A percentile compares a stretch with the other conserved stretches of the same genome.
Evolutionary conservation across 2,113 vertebrate species (phyloP).

Genomic region (Callipepla squamata): DNA sequence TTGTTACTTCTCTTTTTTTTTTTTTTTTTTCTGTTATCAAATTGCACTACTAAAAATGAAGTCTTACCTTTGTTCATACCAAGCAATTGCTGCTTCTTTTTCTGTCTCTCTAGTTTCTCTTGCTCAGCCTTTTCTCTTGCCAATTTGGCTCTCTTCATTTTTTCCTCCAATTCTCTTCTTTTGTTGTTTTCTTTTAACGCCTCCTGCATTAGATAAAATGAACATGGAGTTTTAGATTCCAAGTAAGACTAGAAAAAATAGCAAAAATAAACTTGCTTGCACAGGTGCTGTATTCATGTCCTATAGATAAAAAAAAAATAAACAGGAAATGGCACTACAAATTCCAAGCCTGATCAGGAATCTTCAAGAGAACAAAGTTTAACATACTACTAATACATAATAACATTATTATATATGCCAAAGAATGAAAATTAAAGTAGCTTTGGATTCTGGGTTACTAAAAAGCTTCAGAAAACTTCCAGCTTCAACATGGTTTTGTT

Average conservation of each 20-base stretch:
- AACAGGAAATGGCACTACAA: not conserved
- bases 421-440: not conserved
- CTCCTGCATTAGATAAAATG: conserved; percentile 79
- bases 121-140: conserved; percentile 98
- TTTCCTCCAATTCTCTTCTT: conserved; percentile 96
- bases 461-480: not conserved
- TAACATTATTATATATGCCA: not conserved
- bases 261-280: not conserved
- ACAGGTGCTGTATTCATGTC: not conserved
- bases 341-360: not conserved
- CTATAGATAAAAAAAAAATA: not conserved
- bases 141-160: conserved; percentile 93
- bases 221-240: not conserved
- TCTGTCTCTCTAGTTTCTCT: conserved; percentile 92
- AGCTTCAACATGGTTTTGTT: not conserved
- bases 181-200: conserved; percentile 96
- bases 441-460: not conserved
- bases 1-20: not conserved
- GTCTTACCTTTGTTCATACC: conserved; percentile 97
- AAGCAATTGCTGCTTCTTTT: conserved; percentile 98
- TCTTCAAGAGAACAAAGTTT: not conserved
- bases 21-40: not conserved
- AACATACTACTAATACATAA: not conserved
- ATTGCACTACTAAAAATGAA: not conserved
- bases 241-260: not conserved